These are phyloP conservation scores for Rhyacophila brunnea DNA, from an alignment of 1,140 invertebrate genomes.

Conservation along the genomic window DNA sequence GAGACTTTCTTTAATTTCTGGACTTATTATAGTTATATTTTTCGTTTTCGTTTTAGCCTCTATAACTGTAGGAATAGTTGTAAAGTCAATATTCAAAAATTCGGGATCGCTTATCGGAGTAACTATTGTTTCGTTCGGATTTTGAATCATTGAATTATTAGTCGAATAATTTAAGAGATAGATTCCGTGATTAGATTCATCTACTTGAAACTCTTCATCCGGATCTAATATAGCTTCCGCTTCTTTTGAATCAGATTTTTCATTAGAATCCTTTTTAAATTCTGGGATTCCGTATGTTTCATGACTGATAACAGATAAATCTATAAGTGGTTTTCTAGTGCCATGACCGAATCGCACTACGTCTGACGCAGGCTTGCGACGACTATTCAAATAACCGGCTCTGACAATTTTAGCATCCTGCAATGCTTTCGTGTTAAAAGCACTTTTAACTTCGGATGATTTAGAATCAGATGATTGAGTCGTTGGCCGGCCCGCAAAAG, in stretches of 20 bases:
- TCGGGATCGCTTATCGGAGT: constrained; percentile 10
- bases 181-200: constrained; percentile 53
- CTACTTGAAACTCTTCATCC: constrained; percentile 54
- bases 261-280: constrained; percentile 23
- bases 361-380: constrained; percentile 43
- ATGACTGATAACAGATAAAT: constrained; percentile 22
- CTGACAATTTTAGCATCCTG: constrained; percentile 47
- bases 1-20: too few relatives aligned
- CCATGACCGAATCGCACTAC: constrained; percentile 11
- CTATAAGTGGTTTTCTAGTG: constrained; percentile 21
- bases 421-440: constrained; percentile 45
- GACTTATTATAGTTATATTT: background rate
- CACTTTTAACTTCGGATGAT: constrained; percentile 47
- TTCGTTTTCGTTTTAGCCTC: constrained; percentile 20
- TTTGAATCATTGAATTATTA: constrained; percentile 8
- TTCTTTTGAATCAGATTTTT: constrained; percentile 34
- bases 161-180: constrained; percentile 51
- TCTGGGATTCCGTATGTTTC: constrained; percentile 28
- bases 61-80: constrained; percentile 4
- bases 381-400: constrained; percentile 46
- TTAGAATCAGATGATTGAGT: constrained; percentile 41
- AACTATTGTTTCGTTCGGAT: constrained; percentile 8
- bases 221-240: constrained; percentile 43
- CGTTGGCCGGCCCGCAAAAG: background rate
- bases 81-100: constrained; percentile 6